A percentile compares a stretch with the other conserved stretches of the same genome.
These are phyloP conservation scores for Eurois occulta DNA, from an alignment of 2,888 invertebrate species.

Conservation along the genomic window DNA sequence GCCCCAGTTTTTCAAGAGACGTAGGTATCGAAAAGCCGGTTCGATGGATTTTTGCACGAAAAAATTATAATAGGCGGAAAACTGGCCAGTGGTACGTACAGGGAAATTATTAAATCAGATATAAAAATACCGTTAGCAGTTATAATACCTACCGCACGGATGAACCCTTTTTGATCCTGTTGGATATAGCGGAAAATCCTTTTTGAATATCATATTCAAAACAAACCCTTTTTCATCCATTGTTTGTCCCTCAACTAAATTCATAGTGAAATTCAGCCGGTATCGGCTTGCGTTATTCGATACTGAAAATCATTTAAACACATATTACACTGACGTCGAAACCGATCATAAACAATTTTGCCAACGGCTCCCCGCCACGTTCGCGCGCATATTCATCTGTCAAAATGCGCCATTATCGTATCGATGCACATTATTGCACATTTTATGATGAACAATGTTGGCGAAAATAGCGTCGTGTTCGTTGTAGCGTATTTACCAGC, in stretches of 20 bases:
- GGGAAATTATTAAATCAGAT: conserved; percentile 25
- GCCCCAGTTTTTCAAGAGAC: conserved; percentile 69
- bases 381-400: conserved; percentile 50
- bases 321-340: conserved; percentile 21
- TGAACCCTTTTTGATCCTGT: conserved; percentile 38
- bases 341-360: conserved; percentile 56
- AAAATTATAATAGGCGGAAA: conserved; percentile 42
- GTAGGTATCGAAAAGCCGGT: conserved; percentile 61
- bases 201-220: conserved; percentile 30
- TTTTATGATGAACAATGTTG: conserved; percentile 51
- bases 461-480: conserved; percentile 44
- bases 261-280: conserved; percentile 7
- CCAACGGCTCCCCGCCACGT: conserved; percentile 32
- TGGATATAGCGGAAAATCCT: conserved; percentile 9
- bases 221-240: conserved; percentile 31
- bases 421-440: conserved; percentile 56
- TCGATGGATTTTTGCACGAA: conserved; percentile 51
- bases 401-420: conserved; percentile 58
- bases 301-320: conserved; percentile 28
- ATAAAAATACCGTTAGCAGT: conserved; percentile 18
- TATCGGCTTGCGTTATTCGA: conserved; percentile 25
- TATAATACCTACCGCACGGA: conserved; percentile 26
- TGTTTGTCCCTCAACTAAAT: conserved; percentile 20
- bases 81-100: background rate
- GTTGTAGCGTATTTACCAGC: conserved; percentile 37